Evolutionary conservation across 2,113 vertebrate genomes (phyloP), one percentile per base, ranked within the genome.

Genomic region (Takifugu bimaculatus): DNA sequence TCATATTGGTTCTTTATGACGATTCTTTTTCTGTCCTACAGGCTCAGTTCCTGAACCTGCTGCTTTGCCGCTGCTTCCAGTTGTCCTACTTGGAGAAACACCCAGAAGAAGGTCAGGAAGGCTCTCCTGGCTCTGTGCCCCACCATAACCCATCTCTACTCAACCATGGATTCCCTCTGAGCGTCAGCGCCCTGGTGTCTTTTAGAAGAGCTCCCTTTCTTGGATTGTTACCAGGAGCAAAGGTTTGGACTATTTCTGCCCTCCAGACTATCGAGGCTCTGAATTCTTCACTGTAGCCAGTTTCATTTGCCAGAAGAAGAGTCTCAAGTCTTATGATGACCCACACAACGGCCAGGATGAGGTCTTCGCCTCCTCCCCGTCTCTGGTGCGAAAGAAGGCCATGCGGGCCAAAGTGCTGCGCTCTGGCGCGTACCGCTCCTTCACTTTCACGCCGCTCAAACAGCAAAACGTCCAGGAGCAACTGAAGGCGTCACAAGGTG

Each of bases 21-120:
- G 27, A 39, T 39, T 0, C 0, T 32, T 61, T 42, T 13, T 25
- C 26, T 54, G 1, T 13, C 3, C 10, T 52, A 13, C 10, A 99
- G 96, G 93, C 92, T 39, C 93, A 94, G 82, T 91, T 92, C 68
- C 83, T 97, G 87, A 94, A 98, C 78, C 89, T 96, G 80, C 80
- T 98, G 74, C 91, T 99, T 45, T 96, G 94, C 86, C 95, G 96
- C 60, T 95, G 92, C 79, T 99, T 98, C 91, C 96, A 99, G 90
- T 86, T 98, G 3, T 85, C 77, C 9, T 93, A 96, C 81, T 81
- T 98, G 42, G 74, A 90, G 68, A 91, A 89, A 7, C 95, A 97
- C 63, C 96, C 95, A 0, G 94, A 95, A 50, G 92, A 93, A 28
- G 90, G 79, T 0, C 70, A 85, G 50, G 63, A 70, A 0, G 65